Conservation (phyloP, 2,888 invertebrate species). For the Escarpia spicata region DNA sequence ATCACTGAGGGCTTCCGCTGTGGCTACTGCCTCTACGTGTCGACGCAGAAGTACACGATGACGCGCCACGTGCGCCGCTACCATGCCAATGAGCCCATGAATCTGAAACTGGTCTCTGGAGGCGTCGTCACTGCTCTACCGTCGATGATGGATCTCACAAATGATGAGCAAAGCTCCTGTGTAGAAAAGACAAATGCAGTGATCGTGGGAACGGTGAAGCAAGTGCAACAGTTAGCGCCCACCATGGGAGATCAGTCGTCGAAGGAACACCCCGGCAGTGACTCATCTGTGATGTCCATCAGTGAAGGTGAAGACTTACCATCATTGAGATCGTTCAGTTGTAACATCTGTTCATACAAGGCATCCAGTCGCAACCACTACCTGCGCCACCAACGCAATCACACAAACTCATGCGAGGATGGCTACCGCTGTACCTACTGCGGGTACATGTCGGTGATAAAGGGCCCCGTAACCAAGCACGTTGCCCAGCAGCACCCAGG, state of each 20-base stretch:
- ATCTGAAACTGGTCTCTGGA: background rate
- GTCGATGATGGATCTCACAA: background rate
- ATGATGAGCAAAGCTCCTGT: background rate
- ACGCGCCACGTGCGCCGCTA: background rate
- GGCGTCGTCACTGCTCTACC: background rate
- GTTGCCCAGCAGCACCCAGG: background rate
- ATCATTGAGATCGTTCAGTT: background rate
- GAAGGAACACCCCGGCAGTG: background rate
- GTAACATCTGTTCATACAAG: background rate
- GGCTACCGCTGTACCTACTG: background rate
- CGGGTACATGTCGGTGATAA: background rate
- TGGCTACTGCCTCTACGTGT: background rate
- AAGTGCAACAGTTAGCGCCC: background rate
- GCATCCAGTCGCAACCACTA: background rate
- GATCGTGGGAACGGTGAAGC: background rate
- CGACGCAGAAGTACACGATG: background rate
- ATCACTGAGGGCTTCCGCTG: conserved; percentile 1
- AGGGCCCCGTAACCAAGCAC: background rate
- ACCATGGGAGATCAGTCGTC: background rate
- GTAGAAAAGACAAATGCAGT: background rate
- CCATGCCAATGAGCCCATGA: background rate
- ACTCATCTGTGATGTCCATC: background rate
- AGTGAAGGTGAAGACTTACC: background rate
- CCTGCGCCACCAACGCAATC: background rate
- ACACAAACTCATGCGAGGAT: background rate